A percentile compares a stretch with the other conserved stretches of the same genome.
phyloP scores from a whole-genome alignment of 1,140 invertebrate genomes.

The Drosophila cardini region DNA sequence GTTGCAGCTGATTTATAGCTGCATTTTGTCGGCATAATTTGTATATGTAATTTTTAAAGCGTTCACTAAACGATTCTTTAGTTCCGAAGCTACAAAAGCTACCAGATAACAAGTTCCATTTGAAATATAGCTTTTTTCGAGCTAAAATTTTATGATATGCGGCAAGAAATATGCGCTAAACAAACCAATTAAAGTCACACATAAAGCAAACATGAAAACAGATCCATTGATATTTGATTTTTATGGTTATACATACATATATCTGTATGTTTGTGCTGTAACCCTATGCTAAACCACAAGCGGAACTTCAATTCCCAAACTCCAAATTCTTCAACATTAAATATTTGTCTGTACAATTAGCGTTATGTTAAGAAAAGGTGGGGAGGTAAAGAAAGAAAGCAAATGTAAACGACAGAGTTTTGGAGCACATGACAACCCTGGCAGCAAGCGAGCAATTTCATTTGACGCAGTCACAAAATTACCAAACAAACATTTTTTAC shows the following conservation, averaged over 20 bases:
- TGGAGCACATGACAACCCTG: slow-evolving; percentile 30
- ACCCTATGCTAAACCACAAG: slow-evolving; percentile 19
- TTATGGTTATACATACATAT: neutral
- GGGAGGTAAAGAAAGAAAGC: slow-evolving; percentile 49
- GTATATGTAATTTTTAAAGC: slow-evolving; percentile 28
- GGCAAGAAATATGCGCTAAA: slow-evolving; percentile 54
- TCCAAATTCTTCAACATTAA: slow-evolving; percentile 37
- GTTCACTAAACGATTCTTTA: neutral
- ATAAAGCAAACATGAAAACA: slow-evolving; percentile 50
- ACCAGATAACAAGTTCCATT: slow-evolving; percentile 2
- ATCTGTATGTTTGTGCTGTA: neutral
- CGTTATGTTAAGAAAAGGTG: slow-evolving; percentile 59
- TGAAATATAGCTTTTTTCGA: neutral
- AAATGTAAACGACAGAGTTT: slow-evolving; percentile 11
- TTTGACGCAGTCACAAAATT: slow-evolving; percentile 41
- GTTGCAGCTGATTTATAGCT: slow-evolving; percentile 47
- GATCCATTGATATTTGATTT: slow-evolving; percentile 49
- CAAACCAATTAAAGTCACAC: slow-evolving; percentile 71
- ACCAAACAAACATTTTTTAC: slow-evolving; percentile 51
- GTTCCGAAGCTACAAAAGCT: neutral
- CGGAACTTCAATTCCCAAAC: slow-evolving; percentile 39
- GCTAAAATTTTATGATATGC: slow-evolving; percentile 14
- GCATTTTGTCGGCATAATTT: slow-evolving; percentile 45
- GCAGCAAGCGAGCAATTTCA: slow-evolving; percentile 33
- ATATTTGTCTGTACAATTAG: slow-evolving; percentile 76